Base-by-base conservation (phyloP, 2,888 invertebrate species). In the Antheraea assamensis region DNA sequence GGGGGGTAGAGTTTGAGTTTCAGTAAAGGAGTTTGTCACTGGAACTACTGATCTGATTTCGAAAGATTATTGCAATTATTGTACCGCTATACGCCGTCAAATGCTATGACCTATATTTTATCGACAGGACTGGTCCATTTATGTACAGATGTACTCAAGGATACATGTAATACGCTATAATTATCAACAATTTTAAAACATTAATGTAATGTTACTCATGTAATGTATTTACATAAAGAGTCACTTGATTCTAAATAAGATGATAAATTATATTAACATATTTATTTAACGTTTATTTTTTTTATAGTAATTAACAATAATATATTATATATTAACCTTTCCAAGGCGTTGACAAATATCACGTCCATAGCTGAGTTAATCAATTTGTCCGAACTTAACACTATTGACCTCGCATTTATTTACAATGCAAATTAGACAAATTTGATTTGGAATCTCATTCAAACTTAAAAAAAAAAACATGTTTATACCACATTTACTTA, bases 261-360 rank as follows among this genome's bases (percentile, higher is more conserved):
- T 5, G 8, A 58, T 58, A 58, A n/a, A 24, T 58, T 21, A 19
- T 21, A 1, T 21, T 21, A 52, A 52, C 52, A n/a, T n/a, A 10
- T 24, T 58, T 58, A 8, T 58, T n/a, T 58, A 24, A n/a, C 24
- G 24, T 24, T 24, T 58, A 58, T 58, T 24, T 13, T 58, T n/a
- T 58, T n/a, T 24, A 30, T 64, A 30, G 3, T 5, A 2, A 30
- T 30, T 17, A 64, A 17, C 30, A 30, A 27, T 64, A 64, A 64
- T 30, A 61, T 27, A 68, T 42, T n/a, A n/a, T n/a, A n/a, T n/a
- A n/a, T 66, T 68, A 35, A 68, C 68, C n/a, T 68, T 68, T 68
- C 35, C 68, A 35, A 15, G 31, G 30, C 21, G 27, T 27, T 64
- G 3, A 64, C 10, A 64, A 68, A 68, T 68, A 35, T 35, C 31